Evolutionary conservation across 2,113 vertebrate genomes (phyloP), one percentile per base, ranked within the genome.

Genomic region (Cygnus atratus): DNA sequence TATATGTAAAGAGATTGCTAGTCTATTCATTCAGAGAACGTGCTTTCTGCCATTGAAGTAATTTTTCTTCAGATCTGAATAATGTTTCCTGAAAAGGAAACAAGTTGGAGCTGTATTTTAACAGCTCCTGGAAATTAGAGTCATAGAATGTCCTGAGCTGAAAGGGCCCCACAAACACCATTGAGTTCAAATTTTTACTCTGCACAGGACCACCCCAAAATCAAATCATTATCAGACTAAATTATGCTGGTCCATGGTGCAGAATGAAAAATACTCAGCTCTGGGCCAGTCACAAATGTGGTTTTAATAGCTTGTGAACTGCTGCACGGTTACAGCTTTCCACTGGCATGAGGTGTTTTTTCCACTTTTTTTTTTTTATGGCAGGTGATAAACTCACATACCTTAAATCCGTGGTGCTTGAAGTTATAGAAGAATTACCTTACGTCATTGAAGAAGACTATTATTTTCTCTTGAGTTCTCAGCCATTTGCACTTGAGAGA

Each of bases 271-370:
- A 26, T 63, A 33, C 13, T 67, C 6, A 58, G 13, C 26, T 44
- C 20, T 79, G 54, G 6, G 7, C 61, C n/a, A n/a, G 13, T 79
- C 26, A 50, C 10, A 57, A 26, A 50, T 21, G 15, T 21, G 22
- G 0, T 71, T 48, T 75, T 83, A 25, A 28, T 78, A 10, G 21
- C 13, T 63, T 35, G 6, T 68, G 43, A 90, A 13, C 6, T 8
- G 54, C 37, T 44, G 28, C 25, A 24, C 7, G 61, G 39, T 33
- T 75, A 12, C 0, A 0, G 5, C 50, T 76, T 65, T 80, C 29
- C 65, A 59, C n/a, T 73, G 14, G 17, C 48, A 24, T 50, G n/a
- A 76, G 9, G 3, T 13, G 37, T 67, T 29, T 48, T 76, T 70
- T 80, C 25, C 65, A 59, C 37, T 73, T 48, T 5, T 41, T 37